Base-by-base conservation (phyloP, 1,140 invertebrate genomes). In the Drosophila sechellia region DNA sequence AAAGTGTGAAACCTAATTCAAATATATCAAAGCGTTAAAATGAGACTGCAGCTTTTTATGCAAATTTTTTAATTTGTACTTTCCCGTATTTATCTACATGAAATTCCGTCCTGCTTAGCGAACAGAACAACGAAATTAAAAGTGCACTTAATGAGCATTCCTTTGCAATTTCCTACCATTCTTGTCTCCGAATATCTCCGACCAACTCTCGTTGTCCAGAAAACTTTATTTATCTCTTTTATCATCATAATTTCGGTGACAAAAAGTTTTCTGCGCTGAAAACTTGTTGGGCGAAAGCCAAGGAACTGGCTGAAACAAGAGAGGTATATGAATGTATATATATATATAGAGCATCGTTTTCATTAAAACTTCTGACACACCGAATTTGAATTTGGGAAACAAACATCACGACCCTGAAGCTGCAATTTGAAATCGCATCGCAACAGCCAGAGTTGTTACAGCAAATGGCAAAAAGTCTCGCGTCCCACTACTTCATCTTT, bases 191-290 rank as follows among this genome's bases (percentile, higher is more conserved):
- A 27, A 25, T 22, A 31, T 37, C 22, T 37, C n/a, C 40, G n/a
- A n/a, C 15, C 34, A 45, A 49, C 40, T 35, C 12, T 22, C 52
- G 25, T 27, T 50, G 46, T 35, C 55, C 73, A 39, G 22, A 49
- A 65, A 83, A 83, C 39, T 64, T 84, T 57, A 52, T 49, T 50
- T 59, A 13, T 59, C 57, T 56, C 64, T 70, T 72, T 86, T 81
- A 86, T 87, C 83, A 78, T 71, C 66, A 86, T 87, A 74, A 81
- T 79, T 81, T 68, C 49, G 69, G 74, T 78, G 75, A 46, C 52
- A 85, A 73, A 85, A 86, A 59, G 66, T 81, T 79, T 50, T 17
- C 22, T 34, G 6, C 27, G 35, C 27, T 20, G 43, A 49, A 70
- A 74, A 74, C 69, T 74, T 74, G 69, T 39, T 74, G 45, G 55